phyloP scores from a whole-genome alignment of 2,888 invertebrate species.

The Leucoma salicis region DNA sequence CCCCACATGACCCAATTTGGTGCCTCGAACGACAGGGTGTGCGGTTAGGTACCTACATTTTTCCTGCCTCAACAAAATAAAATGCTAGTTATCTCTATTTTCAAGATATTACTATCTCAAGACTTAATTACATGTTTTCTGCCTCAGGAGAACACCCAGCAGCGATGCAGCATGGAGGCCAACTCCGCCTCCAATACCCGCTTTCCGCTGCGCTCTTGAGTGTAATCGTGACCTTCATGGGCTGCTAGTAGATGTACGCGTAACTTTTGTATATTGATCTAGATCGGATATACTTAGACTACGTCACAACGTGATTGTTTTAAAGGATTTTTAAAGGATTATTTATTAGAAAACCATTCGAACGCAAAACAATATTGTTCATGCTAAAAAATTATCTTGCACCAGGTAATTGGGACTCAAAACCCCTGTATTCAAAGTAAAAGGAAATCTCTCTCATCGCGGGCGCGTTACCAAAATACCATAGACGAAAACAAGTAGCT shows the following conservation, averaged over 20 bases:
- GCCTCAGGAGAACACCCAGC: slow-evolving; percentile 90
- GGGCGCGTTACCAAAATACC: too few relatives aligned
- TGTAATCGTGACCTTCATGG: slow-evolving; percentile 83
- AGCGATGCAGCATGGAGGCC: slow-evolving; percentile 92
- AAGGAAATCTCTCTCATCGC: too few relatives aligned
- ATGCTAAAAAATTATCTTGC: too few relatives aligned
- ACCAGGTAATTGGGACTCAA: too few relatives aligned
- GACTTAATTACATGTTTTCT: neutral
- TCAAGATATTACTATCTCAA: neutral
- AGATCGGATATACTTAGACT: neutral
- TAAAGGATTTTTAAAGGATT: neutral
- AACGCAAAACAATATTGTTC: too few relatives aligned
- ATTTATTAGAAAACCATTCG: neutral
- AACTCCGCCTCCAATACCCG: slow-evolving; percentile 86
- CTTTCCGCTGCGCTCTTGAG: slow-evolving; percentile 87
- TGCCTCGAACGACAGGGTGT: too few relatives aligned
- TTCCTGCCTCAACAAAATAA: too few relatives aligned
- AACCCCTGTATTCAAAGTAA: too few relatives aligned
- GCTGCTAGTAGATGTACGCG: slow-evolving; percentile 63
- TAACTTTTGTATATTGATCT: slow-evolving; percentile 14
- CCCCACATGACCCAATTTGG: too few relatives aligned
- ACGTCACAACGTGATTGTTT: neutral
- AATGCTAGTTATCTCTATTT: too few relatives aligned
- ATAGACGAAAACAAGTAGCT: too few relatives aligned
- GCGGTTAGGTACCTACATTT: too few relatives aligned